Conservation (phyloP, 2,888 invertebrate genomes). For the Punctoribates punctum region DNA sequence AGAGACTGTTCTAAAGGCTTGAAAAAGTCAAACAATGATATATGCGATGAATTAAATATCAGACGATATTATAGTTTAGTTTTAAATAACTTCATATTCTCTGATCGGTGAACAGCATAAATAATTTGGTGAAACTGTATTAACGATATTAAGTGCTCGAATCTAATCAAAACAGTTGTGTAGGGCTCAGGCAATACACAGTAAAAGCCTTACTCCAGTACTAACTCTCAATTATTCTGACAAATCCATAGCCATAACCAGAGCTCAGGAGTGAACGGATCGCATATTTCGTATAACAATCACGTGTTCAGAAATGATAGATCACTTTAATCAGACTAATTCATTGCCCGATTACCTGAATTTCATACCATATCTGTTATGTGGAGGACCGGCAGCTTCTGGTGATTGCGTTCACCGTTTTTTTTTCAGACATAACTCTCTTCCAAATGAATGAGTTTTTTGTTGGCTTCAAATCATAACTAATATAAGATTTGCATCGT, state of each 20-base stretch:
- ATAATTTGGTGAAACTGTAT: conserved; percentile 26
- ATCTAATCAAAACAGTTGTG: conserved; percentile 21
- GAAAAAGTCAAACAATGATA: too few relatives aligned
- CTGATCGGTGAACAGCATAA: conserved; percentile 3
- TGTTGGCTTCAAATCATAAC: too few relatives aligned
- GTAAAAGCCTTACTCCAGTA: not conserved
- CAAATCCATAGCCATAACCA: not conserved
- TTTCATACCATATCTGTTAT: not conserved
- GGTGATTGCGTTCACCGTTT: conserved; percentile 2
- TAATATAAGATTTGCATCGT: not conserved
- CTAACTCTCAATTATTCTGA: conserved; percentile 27
- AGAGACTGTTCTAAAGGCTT: not conserved
- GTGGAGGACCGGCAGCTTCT: conserved; percentile 1
- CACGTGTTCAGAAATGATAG: conserved; percentile 31
- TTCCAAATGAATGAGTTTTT: too few relatives aligned
- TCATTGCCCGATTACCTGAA: conserved; percentile 20
- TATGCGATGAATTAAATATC: not conserved
- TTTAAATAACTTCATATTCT: conserved; percentile 24
- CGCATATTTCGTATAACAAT: conserved; percentile 17
- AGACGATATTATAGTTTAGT: not conserved
- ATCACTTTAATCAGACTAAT: conserved; percentile 30
- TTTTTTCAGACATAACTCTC: too few relatives aligned
- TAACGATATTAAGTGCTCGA: not conserved
- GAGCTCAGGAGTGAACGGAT: not conserved
- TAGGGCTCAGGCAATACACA: not conserved